These are phyloP conservation scores for Malurus elegans DNA, from an alignment of 2,113 vertebrate species.

Conservation along the genomic window DNA sequence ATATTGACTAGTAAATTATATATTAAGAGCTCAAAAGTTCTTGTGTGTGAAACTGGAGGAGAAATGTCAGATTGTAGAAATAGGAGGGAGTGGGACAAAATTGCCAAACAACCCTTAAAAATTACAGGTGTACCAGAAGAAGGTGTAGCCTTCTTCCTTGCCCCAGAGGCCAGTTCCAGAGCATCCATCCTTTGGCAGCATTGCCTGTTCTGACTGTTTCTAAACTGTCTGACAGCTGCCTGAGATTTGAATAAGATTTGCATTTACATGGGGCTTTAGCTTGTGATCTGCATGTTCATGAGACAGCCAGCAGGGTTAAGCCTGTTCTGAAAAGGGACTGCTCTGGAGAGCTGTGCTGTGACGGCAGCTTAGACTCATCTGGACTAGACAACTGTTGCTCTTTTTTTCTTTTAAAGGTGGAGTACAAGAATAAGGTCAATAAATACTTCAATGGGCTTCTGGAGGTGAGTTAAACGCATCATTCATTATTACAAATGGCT, in stretches of 20 bases:
- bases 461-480: constrained; percentile 12
- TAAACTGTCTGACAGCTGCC: background rate
- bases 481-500: background rate
- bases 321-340: background rate
- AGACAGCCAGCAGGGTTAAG: background rate
- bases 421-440: background rate
- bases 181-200: background rate
- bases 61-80: background rate
- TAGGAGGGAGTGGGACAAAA: background rate
- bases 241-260: constrained; percentile 34
- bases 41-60: background rate
- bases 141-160: background rate
- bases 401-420: background rate
- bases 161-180: background rate
- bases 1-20: fast-evolving
- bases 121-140: background rate
- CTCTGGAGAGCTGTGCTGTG: background rate
- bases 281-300: constrained; percentile 42
- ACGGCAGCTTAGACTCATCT: background rate
- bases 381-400: background rate
- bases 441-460: background rate
- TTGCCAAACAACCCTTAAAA: background rate
- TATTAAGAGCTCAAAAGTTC: background rate
- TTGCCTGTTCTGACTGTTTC: background rate
- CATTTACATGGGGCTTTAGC: constrained; percentile 17